Percentiles rank a stretch among this genome's conserved stretches.
phyloP scores from a whole-genome alignment of 1,140 invertebrate species.

The Vanessa tameamea region DNA sequence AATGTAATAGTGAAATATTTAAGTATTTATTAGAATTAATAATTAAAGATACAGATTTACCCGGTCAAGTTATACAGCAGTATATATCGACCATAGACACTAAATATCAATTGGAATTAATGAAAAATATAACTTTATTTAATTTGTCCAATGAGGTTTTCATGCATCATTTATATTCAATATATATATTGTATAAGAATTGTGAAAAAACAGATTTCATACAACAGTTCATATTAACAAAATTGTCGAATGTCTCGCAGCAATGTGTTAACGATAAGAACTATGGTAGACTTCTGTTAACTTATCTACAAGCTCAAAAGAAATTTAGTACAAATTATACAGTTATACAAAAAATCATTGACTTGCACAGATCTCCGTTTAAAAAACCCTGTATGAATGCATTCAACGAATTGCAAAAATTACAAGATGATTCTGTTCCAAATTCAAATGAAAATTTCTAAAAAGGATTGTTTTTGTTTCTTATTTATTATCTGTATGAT shows the following conservation, averaged over 20 bases:
- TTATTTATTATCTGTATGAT: too few species aligned
- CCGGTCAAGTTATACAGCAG: constrained; percentile 46
- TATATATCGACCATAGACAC: constrained; percentile 43
- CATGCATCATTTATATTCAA: constrained; percentile 46
- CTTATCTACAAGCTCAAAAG: constrained; percentile 47
- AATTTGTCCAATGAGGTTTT: constrained; percentile 47
- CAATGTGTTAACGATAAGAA: constrained; percentile 46
- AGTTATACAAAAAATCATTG: constrained; percentile 40
- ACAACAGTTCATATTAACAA: constrained; percentile 46
- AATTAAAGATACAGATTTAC: constrained; percentile 43
- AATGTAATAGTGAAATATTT: constrained; percentile 34
- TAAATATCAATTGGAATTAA: constrained; percentile 35
- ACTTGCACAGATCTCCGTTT: constrained; percentile 50
- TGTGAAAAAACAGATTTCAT: constrained; percentile 45
- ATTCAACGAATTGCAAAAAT: constrained; percentile 37
- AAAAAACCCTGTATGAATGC: constrained; percentile 50
- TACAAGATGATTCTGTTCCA: background rate
- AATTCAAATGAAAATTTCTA: too few species aligned
- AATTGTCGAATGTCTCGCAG: constrained; percentile 33
- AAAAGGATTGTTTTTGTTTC: too few species aligned
- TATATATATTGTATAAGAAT: constrained; percentile 50
- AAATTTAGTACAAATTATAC: constrained; percentile 14
- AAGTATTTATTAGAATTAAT: constrained; percentile 42
- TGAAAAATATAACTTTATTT: constrained; percentile 37
- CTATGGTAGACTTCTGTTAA: constrained; percentile 53